A percentile compares a stretch with the other conserved stretches of the same genome.
Evolutionary conservation across 92 coral and sea anemone genomes (phyloP).

Genomic region (Heteractis magnifica): DNA sequence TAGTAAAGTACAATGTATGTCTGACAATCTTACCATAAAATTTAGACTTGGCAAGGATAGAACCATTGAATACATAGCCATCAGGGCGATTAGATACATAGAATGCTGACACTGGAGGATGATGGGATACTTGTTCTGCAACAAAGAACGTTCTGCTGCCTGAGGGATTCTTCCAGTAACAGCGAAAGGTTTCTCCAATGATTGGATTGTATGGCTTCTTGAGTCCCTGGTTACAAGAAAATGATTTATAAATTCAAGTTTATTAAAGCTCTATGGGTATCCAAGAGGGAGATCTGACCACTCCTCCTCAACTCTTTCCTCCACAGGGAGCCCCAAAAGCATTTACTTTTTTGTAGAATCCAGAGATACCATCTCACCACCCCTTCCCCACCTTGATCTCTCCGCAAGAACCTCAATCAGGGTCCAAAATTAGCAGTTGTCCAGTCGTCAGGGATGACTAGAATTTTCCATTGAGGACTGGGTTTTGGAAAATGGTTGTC

Average conservation of each 20-base stretch:
- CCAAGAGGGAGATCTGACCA: no score
- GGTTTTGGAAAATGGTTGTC: no score
- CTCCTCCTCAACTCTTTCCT: no score
- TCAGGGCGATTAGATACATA: constrained; percentile 90
- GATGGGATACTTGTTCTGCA: constrained; percentile 94
- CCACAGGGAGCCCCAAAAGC: not conserved
- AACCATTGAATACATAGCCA: constrained; percentile 93
- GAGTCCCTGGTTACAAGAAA: constrained; percentile 61
- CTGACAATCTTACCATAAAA: constrained; percentile 73
- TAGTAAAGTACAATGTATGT: no score
- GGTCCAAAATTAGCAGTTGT: no score
- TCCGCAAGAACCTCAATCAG: no score
- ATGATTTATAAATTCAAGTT: not conserved
- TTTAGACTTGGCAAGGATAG: constrained; percentile 93
- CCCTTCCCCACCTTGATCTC: no score
- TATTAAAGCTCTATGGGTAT: not conserved
- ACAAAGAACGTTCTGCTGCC: constrained; percentile 88
- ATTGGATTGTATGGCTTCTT: constrained; percentile 99
- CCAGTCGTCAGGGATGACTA: no score
- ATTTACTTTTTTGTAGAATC: not conserved
- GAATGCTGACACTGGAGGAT: constrained; percentile 97
- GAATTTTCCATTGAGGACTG: no score
- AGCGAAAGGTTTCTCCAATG: constrained; percentile 93
- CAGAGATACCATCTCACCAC: not conserved
- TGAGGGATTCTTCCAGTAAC: constrained; percentile 88